These are phyloP conservation scores for Anastrepha ludens DNA, from an alignment of 1,140 invertebrate genomes.

Conservation along the genomic window DNA sequence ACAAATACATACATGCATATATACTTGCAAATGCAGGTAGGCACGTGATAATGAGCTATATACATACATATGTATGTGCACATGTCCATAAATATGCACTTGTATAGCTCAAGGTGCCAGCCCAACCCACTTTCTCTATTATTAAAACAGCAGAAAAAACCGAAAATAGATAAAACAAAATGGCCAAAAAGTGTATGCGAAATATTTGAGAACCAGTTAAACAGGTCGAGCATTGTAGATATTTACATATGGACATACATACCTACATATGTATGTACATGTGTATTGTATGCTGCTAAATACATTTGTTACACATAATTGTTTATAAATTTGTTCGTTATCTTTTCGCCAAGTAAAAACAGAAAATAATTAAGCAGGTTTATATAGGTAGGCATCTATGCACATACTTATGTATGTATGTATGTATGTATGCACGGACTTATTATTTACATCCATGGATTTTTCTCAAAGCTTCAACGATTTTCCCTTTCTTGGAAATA, in stretches of 20 bases:
- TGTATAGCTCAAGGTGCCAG: not conserved
- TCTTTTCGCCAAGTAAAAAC: too few relatives aligned
- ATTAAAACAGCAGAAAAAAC: not conserved
- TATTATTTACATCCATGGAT: too few relatives aligned
- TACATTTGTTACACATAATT: too few relatives aligned
- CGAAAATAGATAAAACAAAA: constrained; percentile 17
- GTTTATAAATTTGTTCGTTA: too few relatives aligned
- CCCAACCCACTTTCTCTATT: constrained; percentile 34
- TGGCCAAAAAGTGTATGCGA: not conserved
- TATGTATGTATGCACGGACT: not conserved
- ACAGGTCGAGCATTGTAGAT: not conserved
- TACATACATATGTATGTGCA: not conserved
- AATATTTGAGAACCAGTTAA: not conserved
- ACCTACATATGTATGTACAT: not conserved
- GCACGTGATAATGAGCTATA: not conserved
- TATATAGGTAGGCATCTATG: too few relatives aligned
- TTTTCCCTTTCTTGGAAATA: too few relatives aligned
- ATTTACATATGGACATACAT: not conserved
- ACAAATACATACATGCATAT: constrained; percentile 44
- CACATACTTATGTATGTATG: not conserved
- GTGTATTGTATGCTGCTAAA: too few relatives aligned
- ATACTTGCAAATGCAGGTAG: not conserved
- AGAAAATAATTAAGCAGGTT: too few relatives aligned
- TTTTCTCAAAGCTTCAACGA: too few relatives aligned
- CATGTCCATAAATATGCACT: not conserved